Conservation (phyloP, 2,113 vertebrate species). For the Sialia sialis region DNA sequence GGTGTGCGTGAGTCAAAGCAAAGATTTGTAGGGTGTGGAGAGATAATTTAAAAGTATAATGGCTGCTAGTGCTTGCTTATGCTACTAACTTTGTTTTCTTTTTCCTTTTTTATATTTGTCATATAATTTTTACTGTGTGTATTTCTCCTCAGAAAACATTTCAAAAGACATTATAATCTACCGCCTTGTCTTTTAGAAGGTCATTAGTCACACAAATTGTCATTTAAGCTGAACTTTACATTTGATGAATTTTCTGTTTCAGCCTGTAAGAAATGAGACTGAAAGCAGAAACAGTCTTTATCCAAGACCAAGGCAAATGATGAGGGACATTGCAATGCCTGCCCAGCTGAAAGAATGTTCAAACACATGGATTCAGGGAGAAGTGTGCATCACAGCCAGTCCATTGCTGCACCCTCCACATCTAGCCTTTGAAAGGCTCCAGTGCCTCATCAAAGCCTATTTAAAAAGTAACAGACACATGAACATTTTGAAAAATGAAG, state of each 20-base stretch:
- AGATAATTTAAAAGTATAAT: slow-evolving; percentile 29
- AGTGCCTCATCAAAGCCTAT: not conserved
- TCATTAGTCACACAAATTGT: slow-evolving; percentile 30
- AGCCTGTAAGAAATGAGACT: not conserved
- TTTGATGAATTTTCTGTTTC: not conserved
- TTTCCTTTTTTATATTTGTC: not conserved
- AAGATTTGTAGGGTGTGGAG: slow-evolving; percentile 27
- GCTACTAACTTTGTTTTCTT: slow-evolving; percentile 25
- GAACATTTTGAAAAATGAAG: not conserved
- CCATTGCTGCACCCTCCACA: not conserved
- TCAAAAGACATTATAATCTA: not conserved
- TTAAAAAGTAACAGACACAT: not conserved
- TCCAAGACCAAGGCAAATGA: not conserved
- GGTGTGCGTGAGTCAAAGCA: not conserved
- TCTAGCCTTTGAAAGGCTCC: not conserved
- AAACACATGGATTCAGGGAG: not conserved
- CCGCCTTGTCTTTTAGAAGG: not conserved
- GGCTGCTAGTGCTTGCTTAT: not conserved
- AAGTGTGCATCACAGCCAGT: not conserved
- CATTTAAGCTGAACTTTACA: slow-evolving; percentile 1
- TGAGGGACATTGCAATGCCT: not conserved
- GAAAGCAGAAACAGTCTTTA: not conserved
- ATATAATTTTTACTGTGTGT: not conserved
- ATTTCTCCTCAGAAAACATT: slow-evolving; percentile 11
- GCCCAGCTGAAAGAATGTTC: not conserved